A percentile compares a stretch with the other conserved stretches of the same genome.
These are phyloP conservation scores for Noctua janthe DNA, from an alignment of 2,888 invertebrate species.

Conservation along the genomic window DNA sequence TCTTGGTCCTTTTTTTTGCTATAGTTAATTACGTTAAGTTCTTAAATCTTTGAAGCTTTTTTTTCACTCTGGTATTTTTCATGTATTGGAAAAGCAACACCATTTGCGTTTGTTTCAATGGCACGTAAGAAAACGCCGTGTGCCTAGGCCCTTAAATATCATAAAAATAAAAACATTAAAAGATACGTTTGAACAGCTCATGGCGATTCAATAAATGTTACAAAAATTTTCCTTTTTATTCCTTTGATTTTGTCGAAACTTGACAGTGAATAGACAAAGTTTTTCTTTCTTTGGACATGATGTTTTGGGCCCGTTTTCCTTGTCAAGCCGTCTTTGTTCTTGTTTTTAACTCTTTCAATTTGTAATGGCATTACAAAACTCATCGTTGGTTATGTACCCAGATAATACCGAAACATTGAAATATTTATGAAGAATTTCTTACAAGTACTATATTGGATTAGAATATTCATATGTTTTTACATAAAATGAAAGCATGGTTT, in stretches of 20 bases:
- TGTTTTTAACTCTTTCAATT: slow-evolving; percentile 3
- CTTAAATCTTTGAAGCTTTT: not conserved
- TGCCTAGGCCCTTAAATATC: not conserved
- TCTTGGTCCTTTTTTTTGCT: not conserved
- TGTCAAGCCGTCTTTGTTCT: slow-evolving; percentile 28
- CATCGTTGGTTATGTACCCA: not conserved
- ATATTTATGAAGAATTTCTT: not conserved
- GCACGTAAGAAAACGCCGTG: not conserved
- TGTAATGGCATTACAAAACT: slow-evolving; percentile 14
- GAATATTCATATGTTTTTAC: not conserved
- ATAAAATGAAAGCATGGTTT: not conserved
- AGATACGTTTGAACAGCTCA: not conserved
- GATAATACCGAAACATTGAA: not conserved
- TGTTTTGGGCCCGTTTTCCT: slow-evolving; percentile 43
- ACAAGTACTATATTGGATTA: not conserved
- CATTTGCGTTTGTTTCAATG: not conserved
- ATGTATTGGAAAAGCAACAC: not conserved
- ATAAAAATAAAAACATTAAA: slow-evolving; percentile 1
- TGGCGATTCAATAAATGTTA: slow-evolving; percentile 12
- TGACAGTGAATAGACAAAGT: slow-evolving; percentile 36
- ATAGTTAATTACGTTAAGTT: not conserved
- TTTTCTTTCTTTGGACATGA: slow-evolving; percentile 40
- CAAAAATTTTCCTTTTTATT: slow-evolving; percentile 15
- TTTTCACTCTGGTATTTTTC: too few relatives aligned
- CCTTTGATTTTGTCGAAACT: slow-evolving; percentile 29